Base-by-base conservation (phyloP, 2,888 invertebrate species). In the Hypselothyrea guttata region DNA sequence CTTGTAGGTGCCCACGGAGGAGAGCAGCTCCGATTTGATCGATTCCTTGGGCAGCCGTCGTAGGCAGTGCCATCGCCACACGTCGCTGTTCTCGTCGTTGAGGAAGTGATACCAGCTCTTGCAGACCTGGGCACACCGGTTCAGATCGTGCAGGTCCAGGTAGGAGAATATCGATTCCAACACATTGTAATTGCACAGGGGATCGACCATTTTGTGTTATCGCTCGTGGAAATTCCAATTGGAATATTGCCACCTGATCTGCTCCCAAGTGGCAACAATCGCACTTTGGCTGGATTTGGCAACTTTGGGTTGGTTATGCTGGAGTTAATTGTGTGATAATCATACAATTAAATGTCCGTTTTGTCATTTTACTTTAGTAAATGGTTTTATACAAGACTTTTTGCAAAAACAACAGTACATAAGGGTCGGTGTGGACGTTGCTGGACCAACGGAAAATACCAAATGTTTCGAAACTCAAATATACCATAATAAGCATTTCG, bases 131-230 rank as follows among this genome's bases (percentile, higher is more conserved):
- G 96, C 94, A 91, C 98, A 98, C 90, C 95, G 96, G 84, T 94
- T 92, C 68, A 99, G 91, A 89, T 98, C 98, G 86, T 93, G 93
- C 55, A 98, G 91, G 86, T 94, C 94, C 88, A 98, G 91, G 91
- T 96, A 98, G 4, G 97, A 96, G 91, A 98, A 98, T 90, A 97
- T 95, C 85, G 94, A 93, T 91, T 97, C 97, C 89, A 97, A 92
- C 87, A 96, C 93, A 91, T 94, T 93, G 89, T 96, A 95, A 59
- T 95, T 94, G 79, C 95, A 91, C 88, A 93, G 91, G 69, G 91
- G 91, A 88, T 92, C 92, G 90, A 91, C 92, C 92, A 92, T 92
- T 88, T 77, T 88, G 62, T 57, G 61, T 53, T 56, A 71, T 52
- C 31, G n/a, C 41, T 40, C 51, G 62, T 55, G 45, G 65, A 41